Base-by-base conservation (phyloP, 2,888 invertebrate species). In the Machimus atricapillus region DNA sequence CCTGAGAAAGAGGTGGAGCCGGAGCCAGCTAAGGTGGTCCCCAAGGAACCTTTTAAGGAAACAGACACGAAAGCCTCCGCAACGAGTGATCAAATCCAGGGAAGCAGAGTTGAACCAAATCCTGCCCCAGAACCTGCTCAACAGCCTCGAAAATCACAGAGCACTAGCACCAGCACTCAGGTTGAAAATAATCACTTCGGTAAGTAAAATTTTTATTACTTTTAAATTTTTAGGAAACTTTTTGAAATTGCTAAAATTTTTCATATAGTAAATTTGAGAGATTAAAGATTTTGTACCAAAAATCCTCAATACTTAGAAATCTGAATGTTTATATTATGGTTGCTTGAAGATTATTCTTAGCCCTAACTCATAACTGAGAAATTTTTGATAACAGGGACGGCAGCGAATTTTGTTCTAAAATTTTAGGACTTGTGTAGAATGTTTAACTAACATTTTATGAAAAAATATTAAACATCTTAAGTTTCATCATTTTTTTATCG, bases 121-220 rank as follows among this genome's bases (percentile, higher is more conserved):
- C 23, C 88, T 34, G 52, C n/a, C 31, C 12, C 77, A 34, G 77
- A 86, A 77, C n/a, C 86, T 86, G 88, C 58, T 76, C 88, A 88
- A 93, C 88, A 94, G 88, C 87, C 86, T 85, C 95, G 95, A 92
- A 93, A 96, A 92, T 96, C 96, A 87, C 94, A 96, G 91, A 96
- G 96, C 93, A 95, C 96, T 77, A 96, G 96, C 93, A 95, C 96
- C 77, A 96, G 96, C 89, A 96, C 96, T 9, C 97, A 97, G 94
- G 96, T 97, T 90, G 97, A 97, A 92, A 95, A 96, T 78, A 96
- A 96, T 93, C 96, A 96, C 93, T 97, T 97, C 91, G 96, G 97
- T 97, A 93, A 94, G 94, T 91, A 73, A 23, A 46, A 66, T 66
- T 40, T 37, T 40, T 40, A 40, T 12, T 12, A 40, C 2, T 40